These are phyloP conservation scores for Drosophila littoralis DNA, from an alignment of 1,140 invertebrate species.

Conservation along the genomic window DNA sequence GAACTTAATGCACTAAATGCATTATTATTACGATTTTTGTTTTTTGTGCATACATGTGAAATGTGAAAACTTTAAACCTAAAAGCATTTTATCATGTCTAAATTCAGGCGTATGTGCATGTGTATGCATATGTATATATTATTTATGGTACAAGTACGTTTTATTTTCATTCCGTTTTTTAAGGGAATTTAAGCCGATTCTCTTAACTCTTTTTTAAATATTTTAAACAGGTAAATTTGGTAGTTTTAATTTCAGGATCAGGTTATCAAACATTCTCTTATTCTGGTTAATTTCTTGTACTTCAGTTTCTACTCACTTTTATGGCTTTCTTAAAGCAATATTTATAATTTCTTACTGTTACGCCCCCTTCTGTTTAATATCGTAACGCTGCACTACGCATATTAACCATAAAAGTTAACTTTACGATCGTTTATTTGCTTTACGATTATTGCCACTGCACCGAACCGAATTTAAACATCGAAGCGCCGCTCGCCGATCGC, in stretches of 20 bases:
- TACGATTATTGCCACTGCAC: conserved; percentile 22
- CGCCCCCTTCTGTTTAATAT: background rate
- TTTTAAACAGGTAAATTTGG: too few relatives aligned
- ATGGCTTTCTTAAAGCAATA: background rate
- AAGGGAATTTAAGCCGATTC: too few relatives aligned
- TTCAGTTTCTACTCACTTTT: too few relatives aligned
- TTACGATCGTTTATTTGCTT: conserved; percentile 34
- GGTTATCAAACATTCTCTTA: too few relatives aligned
- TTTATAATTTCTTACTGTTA: conserved; percentile 1
- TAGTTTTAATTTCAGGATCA: too few relatives aligned
- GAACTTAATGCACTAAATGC: conserved; percentile 26
- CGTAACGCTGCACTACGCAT: conserved; percentile 3
- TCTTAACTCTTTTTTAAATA: too few relatives aligned
- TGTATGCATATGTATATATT: too few relatives aligned
- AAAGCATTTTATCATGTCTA: background rate
- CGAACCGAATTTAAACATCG: conserved; percentile 43
- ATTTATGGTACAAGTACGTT: too few relatives aligned
- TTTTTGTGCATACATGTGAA: background rate
- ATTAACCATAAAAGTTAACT: conserved; percentile 2
- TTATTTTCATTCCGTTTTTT: too few relatives aligned
- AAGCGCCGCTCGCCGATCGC: conserved; percentile 56
- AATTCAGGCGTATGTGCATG: too few relatives aligned
- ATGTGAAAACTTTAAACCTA: background rate
- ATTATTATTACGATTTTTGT: conserved; percentile 15
- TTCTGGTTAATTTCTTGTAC: too few relatives aligned